Evolutionary conservation across 2,113 vertebrate genomes (phyloP), one percentile per base, ranked within the genome.

Genomic region (Pteruthius melanotis): DNA sequence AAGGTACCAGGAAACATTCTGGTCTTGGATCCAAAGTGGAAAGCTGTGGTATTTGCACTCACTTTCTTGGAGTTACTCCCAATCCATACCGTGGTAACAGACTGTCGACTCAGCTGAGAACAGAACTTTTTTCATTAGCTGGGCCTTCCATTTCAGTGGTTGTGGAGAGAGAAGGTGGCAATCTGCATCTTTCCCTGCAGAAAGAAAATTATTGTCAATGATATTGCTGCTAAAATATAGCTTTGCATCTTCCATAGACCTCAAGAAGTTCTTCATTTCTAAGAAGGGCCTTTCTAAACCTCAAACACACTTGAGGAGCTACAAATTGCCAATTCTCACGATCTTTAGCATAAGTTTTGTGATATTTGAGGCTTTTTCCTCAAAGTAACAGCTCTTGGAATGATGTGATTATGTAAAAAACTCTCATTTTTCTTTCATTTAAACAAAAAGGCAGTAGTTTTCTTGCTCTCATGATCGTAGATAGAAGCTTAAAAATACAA

Each of bases 291-390:
- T 74, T 90, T 81, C 65, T 87, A 75, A 81, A 77, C 54, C 18
- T 81, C 68, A 45, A 11, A 50, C 27, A 52, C 42, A 28, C 86
- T 39, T 66, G 75, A 85, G 37, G 52, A 94, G 21, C 33, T 90
- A 81, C 79, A 81, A 64, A 80, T 70, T 70, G 44, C 54, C 79
- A 70, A 63, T 93, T 97, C 63, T 90, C 30, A 59, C 63, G 28
- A 52, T 71, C 81, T 91, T 52, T 81, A 64, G 88, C 17, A 0
- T 75, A 87, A 69, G 9, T 86, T 94, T 72, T 83, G 40, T 74
- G 52, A 81, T 90, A 90, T 81, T 89, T 83, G 75, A 80, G 60
- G 59, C 20, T 86, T 96, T 94, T 96, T 78, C 71, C 75, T 95
- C 71, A 63, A 93, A 77, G 63, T 80, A 83, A 12, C 56, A 60